Evolutionary conservation across 35 echinoderm and acorn worm genomes (phyloP), one percentile per base, ranked within the genome.

Genomic region (Amphiura filiformis): DNA sequence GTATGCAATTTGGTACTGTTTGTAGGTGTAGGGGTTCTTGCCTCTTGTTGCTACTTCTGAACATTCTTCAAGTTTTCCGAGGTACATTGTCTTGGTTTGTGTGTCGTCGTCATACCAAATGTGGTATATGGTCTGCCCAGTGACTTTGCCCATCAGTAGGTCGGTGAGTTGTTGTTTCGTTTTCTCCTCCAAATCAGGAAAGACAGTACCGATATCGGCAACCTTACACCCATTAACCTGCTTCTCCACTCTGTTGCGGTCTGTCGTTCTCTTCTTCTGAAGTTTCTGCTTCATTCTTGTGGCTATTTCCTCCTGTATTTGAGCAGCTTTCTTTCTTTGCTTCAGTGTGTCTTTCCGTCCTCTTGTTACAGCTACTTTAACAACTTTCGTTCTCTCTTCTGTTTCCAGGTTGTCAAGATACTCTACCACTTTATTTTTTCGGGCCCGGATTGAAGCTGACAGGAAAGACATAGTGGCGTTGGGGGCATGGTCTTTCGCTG

Each of bases 401-500:
- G 39, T 75, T 85, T 30, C 14, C 28, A 85, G 42, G 52, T 65
- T 70, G 56, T 85, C 83, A 65, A 85, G 56, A n/a, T 65, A 85
- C 4, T 85, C 83, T 22, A 85, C 56, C 22, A 61, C 49, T 26
- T 85, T 70, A n/a, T 82, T 82, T 56, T 85, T 85, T 3, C 57
- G 2, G 31, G 83, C 83, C 33, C 56, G 30, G 57, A 64, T 64
- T 32, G 49, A 78, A 5, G 75, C 35, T 33, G 85, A 87, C 20
- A 87, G 39, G 65, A 78, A 87, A 22, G 13, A 78, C 65, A 87
- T 38, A 14, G 85, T 86, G 13, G 84, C 84, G 38, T 86, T 87
- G 20, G 85, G 75, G 36, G 85, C 85, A 87, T 87, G 85, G 1
- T 38, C 65, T 47, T 87, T 87, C 15, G 85, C 85, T 20, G 85